These are phyloP conservation scores for Synergus itoensis DNA, from an alignment of 2,888 invertebrate species.

Conservation along the genomic window DNA sequence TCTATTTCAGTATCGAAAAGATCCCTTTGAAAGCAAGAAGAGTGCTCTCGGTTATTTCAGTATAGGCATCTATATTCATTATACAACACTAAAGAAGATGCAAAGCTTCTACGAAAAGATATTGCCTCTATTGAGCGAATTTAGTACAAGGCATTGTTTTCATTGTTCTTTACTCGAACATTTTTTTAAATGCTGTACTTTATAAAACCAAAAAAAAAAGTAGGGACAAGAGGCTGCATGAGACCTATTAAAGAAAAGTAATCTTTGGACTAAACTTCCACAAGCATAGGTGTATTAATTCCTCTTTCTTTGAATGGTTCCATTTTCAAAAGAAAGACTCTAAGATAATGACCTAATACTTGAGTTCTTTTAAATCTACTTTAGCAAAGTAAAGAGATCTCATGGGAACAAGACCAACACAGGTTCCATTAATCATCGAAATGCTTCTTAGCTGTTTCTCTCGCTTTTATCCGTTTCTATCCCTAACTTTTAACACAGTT, in stretches of 20 bases:
- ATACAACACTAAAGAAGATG: background rate
- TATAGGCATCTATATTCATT: background rate
- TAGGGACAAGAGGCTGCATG: no score
- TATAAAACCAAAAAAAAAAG: no score
- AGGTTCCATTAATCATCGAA: background rate
- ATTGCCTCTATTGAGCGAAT: background rate
- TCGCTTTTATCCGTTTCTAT: background rate
- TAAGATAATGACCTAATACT: background rate
- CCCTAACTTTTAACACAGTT: background rate
- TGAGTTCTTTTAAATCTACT: background rate
- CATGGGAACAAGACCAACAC: background rate
- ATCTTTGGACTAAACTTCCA: no score
- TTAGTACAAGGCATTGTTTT: background rate
- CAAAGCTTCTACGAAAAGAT: background rate
- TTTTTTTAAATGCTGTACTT: no score
- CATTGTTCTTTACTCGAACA: no score
- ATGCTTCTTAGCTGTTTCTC: background rate
- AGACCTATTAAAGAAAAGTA: no score
- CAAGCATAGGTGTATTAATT: no score
- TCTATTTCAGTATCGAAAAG: background rate
- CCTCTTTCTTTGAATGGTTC: background rate
- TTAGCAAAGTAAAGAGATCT: background rate
- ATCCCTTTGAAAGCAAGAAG: background rate
- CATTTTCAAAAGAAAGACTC: background rate
- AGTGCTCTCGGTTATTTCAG: background rate